These are phyloP conservation scores for Prochilodus magdalenae DNA, from an alignment of 2,113 vertebrate genomes.

Conservation along the genomic window DNA sequence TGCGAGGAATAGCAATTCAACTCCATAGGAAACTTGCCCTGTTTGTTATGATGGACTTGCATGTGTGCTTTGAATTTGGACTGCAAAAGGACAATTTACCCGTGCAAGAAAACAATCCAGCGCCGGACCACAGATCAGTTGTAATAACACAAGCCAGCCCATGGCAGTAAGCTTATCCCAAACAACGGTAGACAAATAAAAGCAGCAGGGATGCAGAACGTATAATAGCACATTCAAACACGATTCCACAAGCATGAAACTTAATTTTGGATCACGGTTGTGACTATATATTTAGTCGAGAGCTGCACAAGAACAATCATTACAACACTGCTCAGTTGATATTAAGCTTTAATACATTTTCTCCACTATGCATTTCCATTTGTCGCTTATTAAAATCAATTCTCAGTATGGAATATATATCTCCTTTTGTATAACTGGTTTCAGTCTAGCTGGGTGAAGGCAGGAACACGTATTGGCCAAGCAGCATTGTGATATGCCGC, in stretches of 20 bases:
- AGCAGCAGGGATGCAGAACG: conserved; percentile 41
- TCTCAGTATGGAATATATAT: too few species aligned
- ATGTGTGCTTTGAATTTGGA: conserved; percentile 49
- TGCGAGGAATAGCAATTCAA: conserved; percentile 44
- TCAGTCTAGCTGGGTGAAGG: not conserved
- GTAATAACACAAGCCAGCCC: conserved; percentile 49
- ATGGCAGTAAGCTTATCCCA: conserved; percentile 40
- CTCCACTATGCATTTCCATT: not conserved
- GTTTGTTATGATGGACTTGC: conserved; percentile 60
- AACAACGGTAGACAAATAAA: conserved; percentile 46
- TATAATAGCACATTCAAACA: conserved; percentile 32
- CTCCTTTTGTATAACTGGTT: not conserved
- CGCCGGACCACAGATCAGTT: conserved; percentile 36
- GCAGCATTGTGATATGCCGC: too few species aligned
- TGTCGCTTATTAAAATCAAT: not conserved
- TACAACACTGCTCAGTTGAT: not conserved
- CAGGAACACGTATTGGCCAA: not conserved
- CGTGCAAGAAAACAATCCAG: conserved; percentile 44
- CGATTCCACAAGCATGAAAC: conserved; percentile 14
- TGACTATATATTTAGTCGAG: not conserved
- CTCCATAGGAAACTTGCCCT: conserved; percentile 48
- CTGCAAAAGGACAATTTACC: conserved; percentile 46
- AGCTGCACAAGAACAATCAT: conserved; percentile 9
- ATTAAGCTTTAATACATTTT: not conserved
- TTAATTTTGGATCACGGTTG: conserved; percentile 41